These are phyloP conservation scores for Burhinus oedicnemus DNA, from an alignment of 2,113 vertebrate species.

Conservation along the genomic window DNA sequence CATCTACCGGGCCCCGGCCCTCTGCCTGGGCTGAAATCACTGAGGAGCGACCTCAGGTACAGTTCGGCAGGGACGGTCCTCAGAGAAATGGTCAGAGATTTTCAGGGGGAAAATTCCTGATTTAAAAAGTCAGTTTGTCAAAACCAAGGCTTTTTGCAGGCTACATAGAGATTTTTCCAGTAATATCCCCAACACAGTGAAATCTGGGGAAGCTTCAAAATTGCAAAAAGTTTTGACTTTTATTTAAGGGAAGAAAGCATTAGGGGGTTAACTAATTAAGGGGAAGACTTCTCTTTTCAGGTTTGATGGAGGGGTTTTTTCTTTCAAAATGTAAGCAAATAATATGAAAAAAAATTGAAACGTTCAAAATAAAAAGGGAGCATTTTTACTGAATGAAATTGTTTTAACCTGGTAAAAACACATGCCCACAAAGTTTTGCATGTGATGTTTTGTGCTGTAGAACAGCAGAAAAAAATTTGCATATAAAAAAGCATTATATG, in stretches of 20 bases:
- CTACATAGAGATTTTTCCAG: not conserved
- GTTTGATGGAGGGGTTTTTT: not conserved
- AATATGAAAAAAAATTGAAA: not conserved
- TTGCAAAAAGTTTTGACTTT: not conserved
- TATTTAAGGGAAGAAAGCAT: not conserved
- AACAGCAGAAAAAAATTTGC: not conserved
- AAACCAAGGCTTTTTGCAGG: not conserved
- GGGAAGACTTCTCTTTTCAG: not conserved
- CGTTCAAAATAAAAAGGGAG: not conserved
- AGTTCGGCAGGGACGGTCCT: not conserved
- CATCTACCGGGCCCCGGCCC: conserved; percentile 49
- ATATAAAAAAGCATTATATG: not conserved
- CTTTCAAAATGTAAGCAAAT: not conserved
- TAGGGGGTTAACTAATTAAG: not conserved
- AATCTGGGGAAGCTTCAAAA: not conserved
- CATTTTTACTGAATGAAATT: not conserved
- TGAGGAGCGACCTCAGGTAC: not conserved
- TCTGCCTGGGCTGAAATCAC: not conserved
- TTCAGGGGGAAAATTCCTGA: not conserved
- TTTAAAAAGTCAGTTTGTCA: not conserved
- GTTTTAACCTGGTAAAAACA: not conserved
- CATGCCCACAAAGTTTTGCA: not conserved
- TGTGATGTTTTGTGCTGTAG: not conserved
- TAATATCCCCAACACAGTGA: not conserved
- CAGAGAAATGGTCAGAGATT: not conserved